Evolutionary conservation across 2,113 vertebrate genomes (phyloP), one percentile per base, ranked within the genome.

Genomic region (Caranx melampygus): DNA sequence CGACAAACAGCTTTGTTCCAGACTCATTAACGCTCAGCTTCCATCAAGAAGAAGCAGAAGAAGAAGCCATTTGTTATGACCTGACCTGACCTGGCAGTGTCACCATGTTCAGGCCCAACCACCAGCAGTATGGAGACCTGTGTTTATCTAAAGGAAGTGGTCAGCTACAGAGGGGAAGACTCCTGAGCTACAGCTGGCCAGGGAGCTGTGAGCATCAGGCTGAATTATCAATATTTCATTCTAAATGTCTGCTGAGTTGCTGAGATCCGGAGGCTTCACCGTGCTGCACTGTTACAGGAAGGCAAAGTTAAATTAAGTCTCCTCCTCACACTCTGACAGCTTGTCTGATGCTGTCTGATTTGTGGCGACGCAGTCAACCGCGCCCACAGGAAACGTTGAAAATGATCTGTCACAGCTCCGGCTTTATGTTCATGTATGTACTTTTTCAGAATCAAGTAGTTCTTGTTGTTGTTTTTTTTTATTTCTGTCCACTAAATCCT

Each of bases 281-380:
- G 6, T 3, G 55, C 51, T 59, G 67, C 52, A 37, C 58, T n/a
- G 15, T 31, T 16, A 5, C 58, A 35, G 37, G 13, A 5, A 47
- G n/a, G 68, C 21, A 37, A 51, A 47, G 31, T 49, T 13, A 40
- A 33, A 60, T 42, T 35, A 47, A 44, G n/a, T 83, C 37, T 16
- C 35, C 42, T 42, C 54, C 16, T 33, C 37, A 3, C 63, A 0
- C 37, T 33, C 52, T 63, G 62, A 60, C 71, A 65, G 72, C 45
- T 60, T 55, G 68, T 75, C 65, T 67, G 71, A 83, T 72, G 69
- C 26, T 11, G 9, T 69, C 76, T 18, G 81, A 71, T 37, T 16
- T 52, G 71, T 71, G 31, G 73, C 59, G 49, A 77, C 12, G 49
- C 34, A 20, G 33, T n/a, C 59, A 83, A 51, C 66, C 11, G 15